Evolutionary conservation across 92 coral and sea anemone genomes (phyloP), one percentile per base, ranked within the genome.

Genomic region (Zoanthus sansibaricus): DNA sequence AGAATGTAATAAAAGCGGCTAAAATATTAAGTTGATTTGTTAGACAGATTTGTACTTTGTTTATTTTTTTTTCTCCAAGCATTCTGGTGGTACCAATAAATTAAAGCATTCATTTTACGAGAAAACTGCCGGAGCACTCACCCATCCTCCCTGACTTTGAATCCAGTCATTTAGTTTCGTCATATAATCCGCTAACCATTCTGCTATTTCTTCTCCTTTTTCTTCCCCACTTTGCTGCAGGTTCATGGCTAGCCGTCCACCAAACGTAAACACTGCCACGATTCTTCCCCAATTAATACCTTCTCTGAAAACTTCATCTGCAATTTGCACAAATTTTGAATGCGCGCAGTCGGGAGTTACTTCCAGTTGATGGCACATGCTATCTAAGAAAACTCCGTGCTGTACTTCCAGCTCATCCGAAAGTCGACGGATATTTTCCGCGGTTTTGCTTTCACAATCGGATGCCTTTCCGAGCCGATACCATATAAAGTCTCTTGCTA

Each of bases 211-310:
- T 1, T 89, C 93, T 10, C 83, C 96, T 51, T 89, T 85, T 20
- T 89, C 87, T 9, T 93, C 89, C 6, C 98, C 96, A 20, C 88
- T 91, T 16, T 91, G 79, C 71, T 75, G 78, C 47, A 94, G 90
- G 75, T 90, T 87, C 83, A 91, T 89, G 11, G 98, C 96, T 31
- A 95, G 84, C 72, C 89, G 89, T 25, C 93, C 96, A 16, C 94
- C 98, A 73, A 94, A 94, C 5, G 98, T 92, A 72, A 88, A 94
- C 17, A 94, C 64, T 7, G 98, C 98, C 51, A 94, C 98, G 58
- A 94, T 94, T 64, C 98, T 73, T 13, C 98, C 98, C 98, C 98
- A 94, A 92, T 94, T 94, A 45, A 93, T 80, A 20, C 98, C 98
- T 14, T 94, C 98, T 17, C 94, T 77, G 80, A 95, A 95, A 7